phyloP scores from a whole-genome alignment of 2,797 vertebrate species.

The Phaenicophaeus curvirostris region DNA sequence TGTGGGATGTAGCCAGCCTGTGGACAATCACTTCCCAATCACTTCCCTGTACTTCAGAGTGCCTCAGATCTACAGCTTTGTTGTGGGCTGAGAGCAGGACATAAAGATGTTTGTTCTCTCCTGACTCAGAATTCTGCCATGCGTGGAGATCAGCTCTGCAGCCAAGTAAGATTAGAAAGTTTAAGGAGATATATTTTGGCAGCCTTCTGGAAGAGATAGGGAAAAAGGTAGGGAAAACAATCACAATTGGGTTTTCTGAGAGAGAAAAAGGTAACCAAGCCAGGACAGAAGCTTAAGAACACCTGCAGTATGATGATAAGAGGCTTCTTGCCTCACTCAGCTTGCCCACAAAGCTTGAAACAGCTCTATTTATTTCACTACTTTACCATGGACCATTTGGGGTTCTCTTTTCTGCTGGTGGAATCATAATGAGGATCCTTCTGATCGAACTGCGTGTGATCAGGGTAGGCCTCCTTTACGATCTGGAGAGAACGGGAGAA shows the following conservation, averaged over 20 bases:
- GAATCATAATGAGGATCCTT: conserved; percentile 90
- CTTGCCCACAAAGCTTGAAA: not conserved
- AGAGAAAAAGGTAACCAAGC: not conserved
- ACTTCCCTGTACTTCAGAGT: not conserved
- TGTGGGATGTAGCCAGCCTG: not conserved
- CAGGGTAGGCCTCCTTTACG: conserved; percentile 92
- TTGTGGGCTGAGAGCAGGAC: not conserved
- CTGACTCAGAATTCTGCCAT: not conserved
- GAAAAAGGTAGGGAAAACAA: not conserved
- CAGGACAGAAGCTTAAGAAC: not conserved
- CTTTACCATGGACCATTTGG: conserved; percentile 96
- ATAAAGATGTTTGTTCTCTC: not conserved
- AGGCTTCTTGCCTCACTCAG: not conserved
- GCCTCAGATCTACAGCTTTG: not conserved
- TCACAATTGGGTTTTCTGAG: not conserved
- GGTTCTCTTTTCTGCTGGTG: conserved; percentile 88
- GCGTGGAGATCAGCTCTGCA: not conserved
- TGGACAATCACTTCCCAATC: not conserved
- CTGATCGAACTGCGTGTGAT: conserved; percentile 98
- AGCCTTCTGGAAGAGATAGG: not conserved
- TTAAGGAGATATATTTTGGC: not conserved
- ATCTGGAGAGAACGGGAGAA: conserved; percentile 79
- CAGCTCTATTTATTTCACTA: not conserved
- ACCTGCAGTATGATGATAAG: not conserved
- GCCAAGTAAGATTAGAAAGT: not conserved